Evolutionary conservation across 2,797 vertebrate species (phyloP).

Genomic region (Alectoris magna): DNA sequence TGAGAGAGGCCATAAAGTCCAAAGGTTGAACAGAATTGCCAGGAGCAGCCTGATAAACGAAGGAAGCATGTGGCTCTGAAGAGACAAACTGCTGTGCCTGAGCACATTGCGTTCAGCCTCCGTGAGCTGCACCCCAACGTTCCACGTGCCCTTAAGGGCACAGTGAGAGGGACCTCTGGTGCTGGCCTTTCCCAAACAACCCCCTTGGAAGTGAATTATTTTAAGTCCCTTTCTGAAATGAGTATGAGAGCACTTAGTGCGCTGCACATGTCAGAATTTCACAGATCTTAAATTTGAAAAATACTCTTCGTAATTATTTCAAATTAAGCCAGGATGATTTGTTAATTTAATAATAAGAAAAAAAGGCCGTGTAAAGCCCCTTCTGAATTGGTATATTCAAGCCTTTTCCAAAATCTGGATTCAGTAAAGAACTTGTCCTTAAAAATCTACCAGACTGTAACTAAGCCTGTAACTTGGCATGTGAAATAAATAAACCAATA

Average conservation of each 20-base stretch:
- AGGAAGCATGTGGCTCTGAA: constrained; percentile 40
- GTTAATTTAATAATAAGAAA: constrained; percentile 33
- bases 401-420: constrained; percentile 15
- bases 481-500: constrained; percentile 43
- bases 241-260: background rate
- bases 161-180: background rate
- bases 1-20: constrained; percentile 63
- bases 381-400: constrained; percentile 48
- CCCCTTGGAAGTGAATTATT: background rate
- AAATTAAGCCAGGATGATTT: constrained; percentile 22
- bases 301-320: background rate
- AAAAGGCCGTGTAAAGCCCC: rapidly evolving
- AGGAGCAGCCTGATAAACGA: constrained; percentile 57
- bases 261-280: background rate
- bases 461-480: constrained; percentile 49
- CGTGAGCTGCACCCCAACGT: background rate
- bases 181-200: background rate
- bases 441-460: constrained; percentile 64
- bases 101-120: constrained; percentile 1
- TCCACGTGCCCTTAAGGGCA: background rate
- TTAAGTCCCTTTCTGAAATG: background rate
- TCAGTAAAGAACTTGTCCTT: constrained; percentile 31
- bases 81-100: constrained; percentile 22
- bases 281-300: constrained; percentile 7
- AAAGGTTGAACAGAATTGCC: constrained; percentile 70